These are phyloP conservation scores for Parazoanthus darwini DNA, from an alignment of 92 coral and sea anemone genomes.

Conservation along the genomic window DNA sequence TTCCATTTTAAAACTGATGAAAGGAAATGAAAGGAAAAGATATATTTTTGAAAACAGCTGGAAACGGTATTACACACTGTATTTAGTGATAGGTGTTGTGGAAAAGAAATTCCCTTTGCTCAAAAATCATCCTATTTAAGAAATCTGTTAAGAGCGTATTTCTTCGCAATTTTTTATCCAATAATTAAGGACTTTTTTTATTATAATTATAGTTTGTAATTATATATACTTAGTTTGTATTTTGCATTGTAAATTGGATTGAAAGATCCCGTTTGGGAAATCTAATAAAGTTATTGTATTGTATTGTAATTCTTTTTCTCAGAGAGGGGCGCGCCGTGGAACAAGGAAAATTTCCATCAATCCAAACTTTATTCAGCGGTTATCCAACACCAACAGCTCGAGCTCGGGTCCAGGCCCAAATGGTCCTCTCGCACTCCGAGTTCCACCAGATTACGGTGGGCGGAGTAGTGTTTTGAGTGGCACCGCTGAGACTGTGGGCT, in stretches of 20 bases:
- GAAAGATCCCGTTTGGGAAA: too few relatives aligned
- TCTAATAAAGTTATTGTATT: too few relatives aligned
- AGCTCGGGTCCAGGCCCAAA: constrained; percentile 40
- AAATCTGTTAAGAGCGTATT: too few relatives aligned
- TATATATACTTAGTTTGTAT: too few relatives aligned
- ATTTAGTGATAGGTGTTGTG: neutral
- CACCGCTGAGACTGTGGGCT: constrained; percentile 50
- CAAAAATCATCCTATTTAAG: neutral
- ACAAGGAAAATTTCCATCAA: constrained; percentile 89
- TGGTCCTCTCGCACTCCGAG: constrained; percentile 45
- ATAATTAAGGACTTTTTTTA: too few relatives aligned
- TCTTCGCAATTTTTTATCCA: too few relatives aligned
- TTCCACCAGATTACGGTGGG: constrained; percentile 46
- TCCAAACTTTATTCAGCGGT: constrained; percentile 88
- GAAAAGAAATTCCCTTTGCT: neutral
- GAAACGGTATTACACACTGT: neutral
- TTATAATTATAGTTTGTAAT: too few relatives aligned
- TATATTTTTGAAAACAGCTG: neutral
- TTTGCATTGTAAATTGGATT: too few relatives aligned
- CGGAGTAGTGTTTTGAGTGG: constrained; percentile 36
- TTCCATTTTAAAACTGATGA: neutral
- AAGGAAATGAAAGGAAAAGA: neutral
- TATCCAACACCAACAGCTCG: constrained; percentile 51
- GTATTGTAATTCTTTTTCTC: neutral
- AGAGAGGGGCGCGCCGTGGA: constrained; percentile 83